These are phyloP conservation scores for Didymodactylos carnosus DNA, from an alignment of 2,888 invertebrate genomes.

Conservation along the genomic window DNA sequence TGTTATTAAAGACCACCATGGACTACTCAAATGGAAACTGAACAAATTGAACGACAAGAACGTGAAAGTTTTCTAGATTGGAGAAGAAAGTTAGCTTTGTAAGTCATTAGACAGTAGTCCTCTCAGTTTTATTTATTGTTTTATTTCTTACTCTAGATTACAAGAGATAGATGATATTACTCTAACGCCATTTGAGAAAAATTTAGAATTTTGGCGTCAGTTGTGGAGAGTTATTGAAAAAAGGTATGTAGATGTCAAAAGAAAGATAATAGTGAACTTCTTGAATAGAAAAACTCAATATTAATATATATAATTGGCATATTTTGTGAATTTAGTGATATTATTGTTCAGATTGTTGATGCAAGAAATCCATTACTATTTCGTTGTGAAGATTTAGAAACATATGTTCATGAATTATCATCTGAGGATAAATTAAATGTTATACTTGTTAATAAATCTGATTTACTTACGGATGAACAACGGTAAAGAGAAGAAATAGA, in stretches of 20 bases:
- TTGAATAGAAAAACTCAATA: not conserved
- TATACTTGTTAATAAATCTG: constrained; percentile 81
- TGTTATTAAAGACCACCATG: not conserved
- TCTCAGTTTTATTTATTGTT: not conserved
- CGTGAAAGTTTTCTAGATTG: constrained; percentile 67
- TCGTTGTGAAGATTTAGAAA: constrained; percentile 71
- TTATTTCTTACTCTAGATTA: not conserved
- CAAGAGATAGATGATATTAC: constrained; percentile 18
- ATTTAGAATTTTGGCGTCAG: constrained; percentile 92
- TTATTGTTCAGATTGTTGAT: constrained; percentile 80
- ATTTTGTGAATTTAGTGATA: constrained; percentile 46
- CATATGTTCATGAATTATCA: constrained; percentile 55
- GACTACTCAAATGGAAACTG: constrained; percentile 22
- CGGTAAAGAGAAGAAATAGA: constrained; percentile 38
- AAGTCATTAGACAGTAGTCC: constrained; percentile 17
- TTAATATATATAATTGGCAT: not conserved
- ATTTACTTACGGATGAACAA: constrained; percentile 60
- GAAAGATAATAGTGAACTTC: no score
- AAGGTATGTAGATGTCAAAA: constrained; percentile 29
- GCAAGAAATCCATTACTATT: constrained; percentile 83
- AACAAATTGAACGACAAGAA: constrained; percentile 59
- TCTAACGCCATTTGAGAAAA: constrained; percentile 92
- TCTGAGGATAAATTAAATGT: constrained; percentile 50
- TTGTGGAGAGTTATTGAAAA: constrained; percentile 94
- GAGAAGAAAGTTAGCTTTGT: constrained; percentile 57